Percentiles rank a stretch among this genome's conserved stretches.
These are phyloP conservation scores for Sylvilagus floridanus DNA, from an alignment of 2,797 vertebrate genomes.

Conservation along the genomic window DNA sequence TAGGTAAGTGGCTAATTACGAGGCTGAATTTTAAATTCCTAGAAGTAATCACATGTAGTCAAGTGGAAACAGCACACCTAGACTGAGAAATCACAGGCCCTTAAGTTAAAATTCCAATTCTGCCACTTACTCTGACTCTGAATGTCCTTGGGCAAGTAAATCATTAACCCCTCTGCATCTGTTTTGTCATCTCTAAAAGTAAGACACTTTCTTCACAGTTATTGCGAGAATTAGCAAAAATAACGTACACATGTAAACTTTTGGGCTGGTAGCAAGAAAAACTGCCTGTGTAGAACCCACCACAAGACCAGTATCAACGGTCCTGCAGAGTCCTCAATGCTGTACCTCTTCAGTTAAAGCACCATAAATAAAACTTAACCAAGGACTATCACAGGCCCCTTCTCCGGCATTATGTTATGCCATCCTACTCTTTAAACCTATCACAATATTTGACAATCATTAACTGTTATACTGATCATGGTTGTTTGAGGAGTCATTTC, in stretches of 20 bases:
- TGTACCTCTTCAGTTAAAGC: conserved; percentile 39
- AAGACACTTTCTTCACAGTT: conserved; percentile 13
- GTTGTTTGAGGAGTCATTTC: conserved; percentile 9
- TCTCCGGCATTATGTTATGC: neutral
- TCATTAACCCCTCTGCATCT: conserved; percentile 16
- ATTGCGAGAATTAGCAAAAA: neutral
- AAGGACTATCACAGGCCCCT: neutral
- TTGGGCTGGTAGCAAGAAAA: neutral
- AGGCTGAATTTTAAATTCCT: conserved; percentile 52
- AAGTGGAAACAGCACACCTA: neutral
- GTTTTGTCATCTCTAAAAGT: neutral
- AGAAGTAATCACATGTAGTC: neutral
- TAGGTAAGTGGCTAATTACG: conserved; percentile 29
- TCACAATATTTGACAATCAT: conserved; percentile 19
- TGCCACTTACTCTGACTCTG: neutral
- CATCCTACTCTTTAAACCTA: conserved; percentile 18
- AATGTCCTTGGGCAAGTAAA: neutral
- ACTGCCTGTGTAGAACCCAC: neutral
- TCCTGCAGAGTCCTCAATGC: neutral
- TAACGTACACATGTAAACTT: neutral
- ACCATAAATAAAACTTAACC: conserved; percentile 31
- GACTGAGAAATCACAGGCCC: conserved; percentile 6
- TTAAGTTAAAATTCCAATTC: conserved; percentile 64
- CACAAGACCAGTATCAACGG: neutral
- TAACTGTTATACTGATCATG: conserved; percentile 7